phyloP scores from a whole-genome alignment of 2,797 vertebrate species.

The Erethizon dorsatum region DNA sequence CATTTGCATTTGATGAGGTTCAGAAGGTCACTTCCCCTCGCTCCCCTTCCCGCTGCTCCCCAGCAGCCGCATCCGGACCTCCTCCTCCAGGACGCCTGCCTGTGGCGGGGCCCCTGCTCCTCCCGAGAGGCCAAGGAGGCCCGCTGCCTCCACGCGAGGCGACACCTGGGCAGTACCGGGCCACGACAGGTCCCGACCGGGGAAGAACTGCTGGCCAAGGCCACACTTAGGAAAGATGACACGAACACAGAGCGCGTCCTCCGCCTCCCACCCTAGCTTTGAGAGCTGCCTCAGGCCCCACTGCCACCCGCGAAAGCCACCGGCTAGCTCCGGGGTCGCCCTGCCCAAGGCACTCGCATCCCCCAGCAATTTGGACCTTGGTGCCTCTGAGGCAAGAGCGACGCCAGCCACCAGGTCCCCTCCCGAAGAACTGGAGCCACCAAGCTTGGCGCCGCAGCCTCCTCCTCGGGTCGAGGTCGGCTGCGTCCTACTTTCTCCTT shows the following conservation, averaged over 20 bases:
- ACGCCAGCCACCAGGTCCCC: not conserved
- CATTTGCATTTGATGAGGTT: slow-evolving; percentile 66
- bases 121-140: not conserved
- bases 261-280: not conserved
- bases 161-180: not conserved
- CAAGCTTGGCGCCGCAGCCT: fast-evolving
- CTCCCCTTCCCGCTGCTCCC: not conserved
- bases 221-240: not conserved
- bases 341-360: not conserved
- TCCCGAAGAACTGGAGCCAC: not conserved
- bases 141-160: not conserved
- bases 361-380: too few species aligned
- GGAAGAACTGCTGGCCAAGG: not conserved
- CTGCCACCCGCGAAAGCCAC: not conserved
- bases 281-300: not conserved
- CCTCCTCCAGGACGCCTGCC: not conserved
- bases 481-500: not conserved
- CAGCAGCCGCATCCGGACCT: not conserved
- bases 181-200: not conserved
- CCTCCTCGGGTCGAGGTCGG: too few species aligned
- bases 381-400: fast-evolving
- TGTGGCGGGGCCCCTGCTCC: fast-evolving
- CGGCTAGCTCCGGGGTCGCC: not conserved
- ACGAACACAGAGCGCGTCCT: not conserved
- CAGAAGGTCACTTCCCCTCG: slow-evolving; percentile 59